Evolutionary conservation across 2,113 vertebrate species (phyloP).

Genomic region (Dendrocopos noguchii): DNA sequence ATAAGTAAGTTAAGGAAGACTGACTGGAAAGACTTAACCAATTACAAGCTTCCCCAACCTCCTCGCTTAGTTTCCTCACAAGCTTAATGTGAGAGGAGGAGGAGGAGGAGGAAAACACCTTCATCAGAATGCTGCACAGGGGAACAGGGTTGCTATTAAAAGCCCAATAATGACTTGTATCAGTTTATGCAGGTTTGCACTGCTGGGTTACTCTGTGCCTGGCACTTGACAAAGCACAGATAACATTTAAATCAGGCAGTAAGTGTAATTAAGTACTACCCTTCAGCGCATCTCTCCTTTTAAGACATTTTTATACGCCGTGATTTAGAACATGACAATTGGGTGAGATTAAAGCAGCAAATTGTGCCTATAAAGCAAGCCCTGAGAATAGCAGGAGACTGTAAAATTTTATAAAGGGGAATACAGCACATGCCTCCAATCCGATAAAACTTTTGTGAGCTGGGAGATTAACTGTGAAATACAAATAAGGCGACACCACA

Average conservation of each 20-base stretch:
- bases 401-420: conserved; percentile 81
- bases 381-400: conserved; percentile 76
- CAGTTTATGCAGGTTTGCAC: conserved; percentile 73
- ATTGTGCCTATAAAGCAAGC: conserved; percentile 81
- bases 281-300: conserved; percentile 76
- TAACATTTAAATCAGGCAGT: conserved; percentile 79
- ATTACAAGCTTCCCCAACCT: conserved; percentile 12
- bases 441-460: conserved; percentile 80
- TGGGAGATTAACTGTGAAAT: conserved; percentile 78
- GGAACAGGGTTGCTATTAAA: conserved; percentile 50
- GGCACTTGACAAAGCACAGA: conserved; percentile 67
- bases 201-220: conserved; percentile 54
- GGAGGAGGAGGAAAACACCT: conserved; percentile 10
- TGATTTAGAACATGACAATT: conserved; percentile 84
- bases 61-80: conserved; percentile 26
- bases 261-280: conserved; percentile 83
- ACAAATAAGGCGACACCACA: conserved; percentile 75
- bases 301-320: conserved; percentile 76
- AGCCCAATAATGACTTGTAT: conserved; percentile 71
- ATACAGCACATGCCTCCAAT: conserved; percentile 75
- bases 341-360: conserved; percentile 81
- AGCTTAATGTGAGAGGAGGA: neutral
- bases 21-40: neutral
- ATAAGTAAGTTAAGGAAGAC: conserved; percentile 2
- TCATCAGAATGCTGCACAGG: conserved; percentile 34